A percentile compares a stretch with the other conserved stretches of the same genome.
These are phyloP conservation scores for Apaloderma vittatum DNA, from an alignment of 2,113 vertebrate genomes.

Conservation along the genomic window DNA sequence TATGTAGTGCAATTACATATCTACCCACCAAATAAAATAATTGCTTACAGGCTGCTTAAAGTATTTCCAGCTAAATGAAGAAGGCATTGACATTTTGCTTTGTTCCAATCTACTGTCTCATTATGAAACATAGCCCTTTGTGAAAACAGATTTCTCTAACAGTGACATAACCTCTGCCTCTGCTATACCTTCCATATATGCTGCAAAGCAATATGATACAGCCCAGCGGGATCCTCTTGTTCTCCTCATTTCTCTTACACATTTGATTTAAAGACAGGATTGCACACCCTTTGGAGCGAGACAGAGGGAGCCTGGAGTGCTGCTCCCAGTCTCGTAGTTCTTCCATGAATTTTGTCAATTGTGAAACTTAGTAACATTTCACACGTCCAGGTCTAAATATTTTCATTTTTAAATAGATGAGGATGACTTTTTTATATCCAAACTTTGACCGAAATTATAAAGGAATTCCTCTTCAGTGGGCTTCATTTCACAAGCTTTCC, in stretches of 20 bases:
- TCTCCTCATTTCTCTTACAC: constrained; percentile 10
- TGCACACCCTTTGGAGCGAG: neutral
- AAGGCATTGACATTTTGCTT: constrained; percentile 17
- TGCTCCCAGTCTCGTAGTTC: rapidly evolving
- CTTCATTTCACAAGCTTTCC: neutral
- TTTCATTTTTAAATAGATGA: neutral
- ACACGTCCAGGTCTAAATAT: neutral
- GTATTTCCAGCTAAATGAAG: neutral
- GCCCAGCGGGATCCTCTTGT: constrained; percentile 11
- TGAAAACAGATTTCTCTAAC: constrained; percentile 22
- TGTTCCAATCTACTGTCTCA: constrained; percentile 15
- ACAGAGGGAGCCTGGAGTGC: neutral
- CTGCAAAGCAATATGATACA: neutral
- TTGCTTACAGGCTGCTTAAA: constrained; percentile 45
- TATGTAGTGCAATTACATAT: neutral
- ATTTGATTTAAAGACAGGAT: neutral
- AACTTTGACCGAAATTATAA: neutral
- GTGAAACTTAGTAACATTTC: neutral
- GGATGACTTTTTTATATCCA: neutral
- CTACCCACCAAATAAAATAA: constrained; percentile 37
- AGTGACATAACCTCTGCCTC: neutral
- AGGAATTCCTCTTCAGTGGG: neutral
- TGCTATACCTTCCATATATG: neutral
- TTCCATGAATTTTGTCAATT: neutral
- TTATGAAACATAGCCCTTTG: constrained; percentile 23